Evolutionary conservation across 2,797 vertebrate species (phyloP).

Genomic region (Chanos chanos): DNA sequence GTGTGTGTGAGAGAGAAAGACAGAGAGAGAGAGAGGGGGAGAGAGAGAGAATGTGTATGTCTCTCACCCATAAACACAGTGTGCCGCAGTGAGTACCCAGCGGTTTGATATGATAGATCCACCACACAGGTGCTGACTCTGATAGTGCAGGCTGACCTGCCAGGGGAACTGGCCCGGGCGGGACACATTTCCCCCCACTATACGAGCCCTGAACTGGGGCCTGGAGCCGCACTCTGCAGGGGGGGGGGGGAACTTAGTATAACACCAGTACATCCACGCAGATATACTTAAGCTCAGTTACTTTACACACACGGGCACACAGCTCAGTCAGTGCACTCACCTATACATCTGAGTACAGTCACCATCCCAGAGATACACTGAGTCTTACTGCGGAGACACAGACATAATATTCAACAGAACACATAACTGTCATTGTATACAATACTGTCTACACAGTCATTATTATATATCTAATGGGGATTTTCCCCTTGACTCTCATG

Average conservation of each 20-base stretch:
- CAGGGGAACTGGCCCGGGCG: slow-evolving; percentile 72
- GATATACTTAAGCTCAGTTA: too few relatives aligned
- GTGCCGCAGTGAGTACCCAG: slow-evolving; percentile 80
- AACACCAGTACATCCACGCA: background rate
- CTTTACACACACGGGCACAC: slow-evolving; percentile 2
- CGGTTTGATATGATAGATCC: slow-evolving; percentile 73
- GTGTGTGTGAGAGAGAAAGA: background rate
- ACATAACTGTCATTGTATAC: background rate
- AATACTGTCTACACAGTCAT: background rate
- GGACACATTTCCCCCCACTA: slow-evolving; percentile 76
- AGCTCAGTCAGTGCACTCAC: slow-evolving; percentile 32
- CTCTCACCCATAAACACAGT: slow-evolving; percentile 83
- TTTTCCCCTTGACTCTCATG: too few relatives aligned
- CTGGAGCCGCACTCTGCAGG: slow-evolving; percentile 69
- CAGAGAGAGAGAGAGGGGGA: background rate
- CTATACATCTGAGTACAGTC: slow-evolving; percentile 70
- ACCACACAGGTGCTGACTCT: slow-evolving; percentile 77
- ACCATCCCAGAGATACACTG: slow-evolving; percentile 70
- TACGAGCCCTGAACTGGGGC: slow-evolving; percentile 60
- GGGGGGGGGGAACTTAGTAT: background rate
- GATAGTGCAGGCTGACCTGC: slow-evolving; percentile 81
- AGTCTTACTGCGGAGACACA: slow-evolving; percentile 58
- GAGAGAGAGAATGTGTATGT: background rate
- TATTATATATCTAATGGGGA: too few relatives aligned
- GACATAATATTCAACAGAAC: background rate